A percentile compares a stretch with the other conserved stretches of the same genome.
phyloP scores from a whole-genome alignment of 2,797 vertebrate species.

The Streptopelia turtur region DNA sequence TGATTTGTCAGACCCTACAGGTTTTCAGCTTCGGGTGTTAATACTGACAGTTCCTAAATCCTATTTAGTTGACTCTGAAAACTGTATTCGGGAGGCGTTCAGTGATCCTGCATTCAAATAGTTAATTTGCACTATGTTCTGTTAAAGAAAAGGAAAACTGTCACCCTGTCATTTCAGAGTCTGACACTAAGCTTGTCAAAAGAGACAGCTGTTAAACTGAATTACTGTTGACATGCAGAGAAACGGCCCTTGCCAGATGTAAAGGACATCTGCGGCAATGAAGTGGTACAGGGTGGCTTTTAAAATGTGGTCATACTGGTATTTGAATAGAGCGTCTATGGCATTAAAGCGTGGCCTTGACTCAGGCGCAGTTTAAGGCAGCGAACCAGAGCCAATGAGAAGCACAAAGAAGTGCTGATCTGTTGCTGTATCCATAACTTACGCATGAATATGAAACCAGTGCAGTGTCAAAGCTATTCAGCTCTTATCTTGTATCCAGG shows the following conservation, averaged over 20 bases:
- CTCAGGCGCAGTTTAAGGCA: constrained; percentile 67
- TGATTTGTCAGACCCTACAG: constrained; percentile 5
- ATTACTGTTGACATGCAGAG: constrained; percentile 82
- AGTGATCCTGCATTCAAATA: constrained; percentile 61
- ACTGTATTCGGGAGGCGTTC: background rate
- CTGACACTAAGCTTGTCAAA: constrained; percentile 85
- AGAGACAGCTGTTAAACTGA: constrained; percentile 86
- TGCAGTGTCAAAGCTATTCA: constrained; percentile 37
- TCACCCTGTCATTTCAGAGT: constrained; percentile 82
- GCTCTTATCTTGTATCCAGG: constrained; percentile 55
- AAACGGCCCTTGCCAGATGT: constrained; percentile 83
- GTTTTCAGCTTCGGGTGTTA: background rate
- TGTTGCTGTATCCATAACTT: constrained; percentile 67
- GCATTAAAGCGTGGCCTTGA: constrained; percentile 76
- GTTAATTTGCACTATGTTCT: constrained; percentile 79
- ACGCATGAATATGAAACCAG: constrained; percentile 56
- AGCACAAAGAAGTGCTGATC: constrained; percentile 71
- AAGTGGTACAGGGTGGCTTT: constrained; percentile 80
- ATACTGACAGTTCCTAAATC: constrained; percentile 19
- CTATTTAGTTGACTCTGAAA: constrained; percentile 10
- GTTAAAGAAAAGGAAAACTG: constrained; percentile 78
- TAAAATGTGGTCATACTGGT: constrained; percentile 78
- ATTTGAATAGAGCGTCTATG: constrained; percentile 74
- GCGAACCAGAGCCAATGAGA: constrained; percentile 67
- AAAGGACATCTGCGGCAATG: constrained; percentile 83